phyloP scores from a whole-genome alignment of 92 coral and sea anemone genomes.

The Phenganax stokvisi region DNA sequence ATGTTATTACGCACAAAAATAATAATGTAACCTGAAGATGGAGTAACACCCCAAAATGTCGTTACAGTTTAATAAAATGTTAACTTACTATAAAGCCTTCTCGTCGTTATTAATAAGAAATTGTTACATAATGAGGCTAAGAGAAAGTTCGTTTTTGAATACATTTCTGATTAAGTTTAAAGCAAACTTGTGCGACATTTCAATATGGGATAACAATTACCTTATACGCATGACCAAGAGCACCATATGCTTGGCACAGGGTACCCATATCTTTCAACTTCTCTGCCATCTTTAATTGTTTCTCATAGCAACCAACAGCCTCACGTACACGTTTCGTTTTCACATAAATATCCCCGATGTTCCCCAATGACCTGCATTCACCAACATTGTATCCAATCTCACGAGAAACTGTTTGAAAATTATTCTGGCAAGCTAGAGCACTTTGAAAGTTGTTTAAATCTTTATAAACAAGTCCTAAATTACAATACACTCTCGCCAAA shows the following conservation, averaged over 20 bases:
- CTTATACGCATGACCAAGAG: slow-evolving; percentile 78
- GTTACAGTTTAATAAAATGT: no score
- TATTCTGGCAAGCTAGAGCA: slow-evolving; percentile 68
- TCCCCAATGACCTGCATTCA: slow-evolving; percentile 80
- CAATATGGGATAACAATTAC: not conserved
- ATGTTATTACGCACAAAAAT: no score
- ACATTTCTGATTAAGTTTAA: no score
- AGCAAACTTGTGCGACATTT: no score
- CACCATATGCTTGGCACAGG: slow-evolving; percentile 75
- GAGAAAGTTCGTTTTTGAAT: no score
- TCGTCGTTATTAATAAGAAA: no score
- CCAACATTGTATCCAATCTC: slow-evolving; percentile 62
- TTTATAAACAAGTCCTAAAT: slow-evolving; percentile 81
- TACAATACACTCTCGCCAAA: slow-evolving; percentile 78
- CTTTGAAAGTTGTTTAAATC: slow-evolving; percentile 73
- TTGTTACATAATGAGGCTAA: no score
- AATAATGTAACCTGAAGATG: no score
- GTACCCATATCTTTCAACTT: slow-evolving; percentile 59
- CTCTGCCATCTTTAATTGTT: slow-evolving; percentile 72
- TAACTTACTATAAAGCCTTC: no score
- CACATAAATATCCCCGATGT: slow-evolving; percentile 82
- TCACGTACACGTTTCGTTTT: slow-evolving; percentile 58
- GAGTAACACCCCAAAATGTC: no score
- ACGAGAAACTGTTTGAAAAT: slow-evolving; percentile 68
- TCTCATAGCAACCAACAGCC: slow-evolving; percentile 79